Evolutionary conservation across 2,888 invertebrate species (phyloP).

Genomic region (Amphipyra tragopoginis): DNA sequence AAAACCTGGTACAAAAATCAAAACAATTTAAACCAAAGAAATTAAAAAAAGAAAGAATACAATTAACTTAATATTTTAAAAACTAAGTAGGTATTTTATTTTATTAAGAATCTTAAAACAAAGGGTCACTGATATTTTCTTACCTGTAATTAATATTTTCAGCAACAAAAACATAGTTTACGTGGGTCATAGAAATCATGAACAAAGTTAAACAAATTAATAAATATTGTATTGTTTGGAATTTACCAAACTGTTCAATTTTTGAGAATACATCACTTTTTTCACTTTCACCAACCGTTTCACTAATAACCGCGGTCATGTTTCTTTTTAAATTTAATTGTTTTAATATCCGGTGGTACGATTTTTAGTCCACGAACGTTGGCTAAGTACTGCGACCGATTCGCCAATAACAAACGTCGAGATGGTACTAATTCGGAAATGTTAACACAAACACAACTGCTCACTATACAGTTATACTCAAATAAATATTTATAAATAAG

Average conservation of each 20-base stretch:
- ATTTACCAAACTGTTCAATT: constrained; percentile 73
- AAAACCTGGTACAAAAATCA: no score
- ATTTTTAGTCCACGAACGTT: neutral
- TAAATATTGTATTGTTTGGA: constrained; percentile 75
- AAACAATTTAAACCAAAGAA: no score
- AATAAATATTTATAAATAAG: constrained; percentile 36
- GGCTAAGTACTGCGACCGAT: constrained; percentile 15
- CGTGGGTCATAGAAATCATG: constrained; percentile 78
- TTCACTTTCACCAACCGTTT: constrained; percentile 22
- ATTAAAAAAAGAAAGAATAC: no score
- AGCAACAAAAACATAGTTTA: constrained; percentile 82
- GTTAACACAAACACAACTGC: constrained; percentile 29
- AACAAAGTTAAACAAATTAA: constrained; percentile 74
- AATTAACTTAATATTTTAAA: no score
- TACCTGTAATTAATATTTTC: constrained; percentile 78
- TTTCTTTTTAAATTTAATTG: constrained; percentile 7
- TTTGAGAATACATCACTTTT: constrained; percentile 55
- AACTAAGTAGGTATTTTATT: no score
- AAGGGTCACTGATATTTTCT: constrained; percentile 13
- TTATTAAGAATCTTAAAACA: neutral
- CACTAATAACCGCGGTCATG: constrained; percentile 40
- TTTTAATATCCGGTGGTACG: neutral
- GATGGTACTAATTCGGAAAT: constrained; percentile 36
- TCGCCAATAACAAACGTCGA: constrained; percentile 29
- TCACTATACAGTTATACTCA: constrained; percentile 34